Base-by-base conservation (phyloP, 2,797 vertebrate genomes). In the Buceros bicornis region DNA sequence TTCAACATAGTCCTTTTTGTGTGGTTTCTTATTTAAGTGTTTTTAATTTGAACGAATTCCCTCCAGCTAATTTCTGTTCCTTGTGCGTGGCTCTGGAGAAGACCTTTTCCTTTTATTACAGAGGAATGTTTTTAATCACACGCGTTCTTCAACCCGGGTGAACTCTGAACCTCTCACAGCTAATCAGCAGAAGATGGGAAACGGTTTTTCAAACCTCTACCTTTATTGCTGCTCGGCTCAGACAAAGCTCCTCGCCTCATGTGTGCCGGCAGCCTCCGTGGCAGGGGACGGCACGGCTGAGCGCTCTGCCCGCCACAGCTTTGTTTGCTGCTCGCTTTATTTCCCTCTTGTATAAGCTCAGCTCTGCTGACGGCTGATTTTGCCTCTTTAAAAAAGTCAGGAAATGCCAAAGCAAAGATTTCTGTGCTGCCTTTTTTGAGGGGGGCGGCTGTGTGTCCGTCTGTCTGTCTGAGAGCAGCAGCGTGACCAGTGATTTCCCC, bases 11-110 rank as follows among this genome's bases (percentile, higher is more conserved):
- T 8, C 66, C 71, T 72, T 96, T 95, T 95, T 14, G 73, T 95
- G 92, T 82, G 95, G 94, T 96, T 96, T 95, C 78, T 82, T 6
- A 2, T 42, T 79, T 47, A 94, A 96, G 87, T 76, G 89, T 51
- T 94, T 93, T 95, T 91, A 91, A 93, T 93, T 91, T 40, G 94
- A 53, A 62, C 71, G 8, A 79, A 18, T 51, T 74, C 95, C 95
- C 95, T 89, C 66, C 56, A 40, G 94, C 91, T 97, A 79, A 22
- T 89, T 86, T 79, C 25, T 37, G 26, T 25, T 87, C 20, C 77
- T n/a, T 6, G 58, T 37, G 73, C 57, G 2, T 21, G 57, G 85
- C 82, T 85, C 82, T 2, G 71, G 77, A 90, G 86, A 48, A 93
- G 29, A 84, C 84, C 82, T 93, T 90, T 82, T 81, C 73, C 77